Conservation (phyloP, 1,140 invertebrate genomes). For the Laodelphax striatellus region DNA sequence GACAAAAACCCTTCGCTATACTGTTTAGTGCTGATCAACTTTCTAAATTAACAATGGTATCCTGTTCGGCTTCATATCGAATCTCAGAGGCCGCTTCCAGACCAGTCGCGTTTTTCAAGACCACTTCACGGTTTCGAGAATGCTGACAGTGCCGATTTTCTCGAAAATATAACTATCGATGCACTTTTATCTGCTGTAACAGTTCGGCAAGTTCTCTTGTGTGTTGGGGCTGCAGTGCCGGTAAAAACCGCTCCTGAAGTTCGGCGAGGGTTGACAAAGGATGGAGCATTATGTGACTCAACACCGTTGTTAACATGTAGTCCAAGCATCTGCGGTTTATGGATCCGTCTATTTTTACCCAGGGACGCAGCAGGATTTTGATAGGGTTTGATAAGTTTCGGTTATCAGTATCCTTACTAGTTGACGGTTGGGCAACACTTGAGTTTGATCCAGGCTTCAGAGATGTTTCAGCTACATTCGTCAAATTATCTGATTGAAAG, state of each 20-base stretch:
- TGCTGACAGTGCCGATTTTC: background rate
- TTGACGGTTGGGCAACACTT: too few relatives aligned
- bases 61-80: background rate
- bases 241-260: conserved; percentile 40
- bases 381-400: background rate
- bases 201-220: conserved; percentile 36
- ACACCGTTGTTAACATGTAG: conserved; percentile 50
- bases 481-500: too few relatives aligned
- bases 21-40: background rate
- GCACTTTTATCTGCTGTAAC: background rate
- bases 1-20: background rate
- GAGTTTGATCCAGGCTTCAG: too few relatives aligned
- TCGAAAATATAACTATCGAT: background rate
- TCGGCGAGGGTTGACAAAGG: conserved; percentile 35
- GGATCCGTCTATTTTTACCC: conserved; percentile 61
- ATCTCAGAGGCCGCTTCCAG: background rate
- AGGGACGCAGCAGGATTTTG: conserved; percentile 40
- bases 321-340: conserved; percentile 56
- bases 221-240: conserved; percentile 37
- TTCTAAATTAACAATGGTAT: background rate
- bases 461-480: too few relatives aligned
- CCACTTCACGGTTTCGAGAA: background rate
- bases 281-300: conserved; percentile 46
- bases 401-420: too few relatives aligned
- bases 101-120: background rate